A percentile compares a stretch with the other conserved stretches of the same genome.
Conservation (phyloP, 35 echinoderm and acorn worm genomes). For the Apostichopus japonicus region DNA sequence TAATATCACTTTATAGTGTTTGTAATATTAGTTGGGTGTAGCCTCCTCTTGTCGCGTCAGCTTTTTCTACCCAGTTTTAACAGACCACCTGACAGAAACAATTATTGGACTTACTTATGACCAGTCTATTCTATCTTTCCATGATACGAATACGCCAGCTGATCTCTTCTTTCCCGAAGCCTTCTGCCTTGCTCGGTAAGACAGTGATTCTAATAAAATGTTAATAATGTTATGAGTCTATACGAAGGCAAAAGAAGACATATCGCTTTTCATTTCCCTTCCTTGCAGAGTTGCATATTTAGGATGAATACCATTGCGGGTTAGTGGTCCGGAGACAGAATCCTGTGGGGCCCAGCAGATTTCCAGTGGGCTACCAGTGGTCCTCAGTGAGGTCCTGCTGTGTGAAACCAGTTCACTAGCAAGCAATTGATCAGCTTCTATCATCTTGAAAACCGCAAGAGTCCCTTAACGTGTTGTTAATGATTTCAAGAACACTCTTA, state of each 20-base stretch:
- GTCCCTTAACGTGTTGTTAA: conserved; percentile 19
- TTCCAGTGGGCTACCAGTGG: conserved; percentile 7
- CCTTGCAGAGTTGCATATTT: background rate
- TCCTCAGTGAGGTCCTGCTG: background rate
- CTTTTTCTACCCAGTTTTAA: background rate
- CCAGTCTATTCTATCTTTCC: background rate
- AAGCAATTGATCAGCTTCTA: background rate
- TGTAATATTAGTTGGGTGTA: conserved; percentile 31
- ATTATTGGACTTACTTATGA: conserved; percentile 26
- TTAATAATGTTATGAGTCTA: background rate
- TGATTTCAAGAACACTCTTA: background rate
- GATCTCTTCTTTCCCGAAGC: background rate
- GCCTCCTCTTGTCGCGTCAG: background rate
- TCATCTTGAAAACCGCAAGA: conserved; percentile 8
- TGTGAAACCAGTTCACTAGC: background rate
- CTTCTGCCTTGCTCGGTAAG: background rate
- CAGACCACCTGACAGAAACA: conserved; percentile 32
- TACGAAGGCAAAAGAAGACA: too few species aligned
- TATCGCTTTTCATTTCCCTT: background rate
- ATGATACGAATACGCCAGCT: background rate
- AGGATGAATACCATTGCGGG: background rate
- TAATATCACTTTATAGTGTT: background rate
- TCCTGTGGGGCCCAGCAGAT: conserved; percentile 35
- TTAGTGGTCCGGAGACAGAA: conserved; percentile 26
- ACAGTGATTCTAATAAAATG: background rate